Percentiles rank a stretch among this genome's conserved stretches.
Conservation (phyloP, 2,113 vertebrate species). For the Gorilla gorilla region DNA sequence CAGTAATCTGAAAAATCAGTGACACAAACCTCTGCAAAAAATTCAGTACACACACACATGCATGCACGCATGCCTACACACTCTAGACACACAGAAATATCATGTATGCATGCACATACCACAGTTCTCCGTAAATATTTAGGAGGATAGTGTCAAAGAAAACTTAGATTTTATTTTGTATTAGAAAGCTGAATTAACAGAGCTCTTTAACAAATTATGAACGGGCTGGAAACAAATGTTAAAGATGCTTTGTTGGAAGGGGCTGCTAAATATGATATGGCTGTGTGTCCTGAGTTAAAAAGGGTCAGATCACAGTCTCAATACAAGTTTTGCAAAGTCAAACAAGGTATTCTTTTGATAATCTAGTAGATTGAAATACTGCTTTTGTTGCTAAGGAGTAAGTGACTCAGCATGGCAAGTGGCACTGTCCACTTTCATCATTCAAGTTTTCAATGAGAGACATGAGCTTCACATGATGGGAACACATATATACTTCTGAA, state of each 20-base stretch:
- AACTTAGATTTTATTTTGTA: constrained; percentile 36
- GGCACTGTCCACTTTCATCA: not conserved
- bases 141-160: not conserved
- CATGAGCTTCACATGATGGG: not conserved
- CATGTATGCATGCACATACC: not conserved
- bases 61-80: not conserved
- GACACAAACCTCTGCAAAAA: constrained; percentile 5
- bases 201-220: constrained; percentile 4
- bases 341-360: not conserved
- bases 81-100: not conserved
- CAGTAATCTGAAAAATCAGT: constrained; percentile 53
- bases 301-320: not conserved
- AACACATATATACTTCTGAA: not conserved
- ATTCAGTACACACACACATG: not conserved
- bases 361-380: not conserved
- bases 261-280: not conserved
- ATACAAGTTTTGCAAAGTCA: not conserved
- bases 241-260: not conserved
- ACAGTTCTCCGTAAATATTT: not conserved
- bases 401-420: not conserved
- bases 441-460: not conserved
- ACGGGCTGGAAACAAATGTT: not conserved
- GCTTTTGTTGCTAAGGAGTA: not conserved
- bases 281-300: not conserved
- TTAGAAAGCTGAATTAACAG: constrained; percentile 13